A percentile compares a stretch with the other conserved stretches of the same genome.
These are phyloP conservation scores for rabbit (Oryctolagus cuniculus) DNA, from an alignment of 2,113 vertebrate genomes.

Conservation along the genomic window DNA sequence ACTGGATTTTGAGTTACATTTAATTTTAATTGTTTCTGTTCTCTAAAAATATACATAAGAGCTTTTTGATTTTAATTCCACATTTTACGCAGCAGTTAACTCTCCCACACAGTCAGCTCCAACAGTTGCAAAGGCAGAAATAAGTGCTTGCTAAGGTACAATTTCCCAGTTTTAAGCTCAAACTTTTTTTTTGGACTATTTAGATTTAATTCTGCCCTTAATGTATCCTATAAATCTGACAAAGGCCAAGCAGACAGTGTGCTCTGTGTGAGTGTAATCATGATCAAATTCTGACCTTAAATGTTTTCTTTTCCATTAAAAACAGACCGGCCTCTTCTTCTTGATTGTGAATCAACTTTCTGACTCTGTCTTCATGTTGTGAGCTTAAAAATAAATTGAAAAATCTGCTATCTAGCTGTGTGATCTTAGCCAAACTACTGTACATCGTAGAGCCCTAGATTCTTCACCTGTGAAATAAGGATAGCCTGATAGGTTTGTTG, in stretches of 20 bases:
- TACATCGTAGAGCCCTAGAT: background rate
- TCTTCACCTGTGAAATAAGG: background rate
- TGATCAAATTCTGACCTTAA: conserved; percentile 16
- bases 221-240: background rate
- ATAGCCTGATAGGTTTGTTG: background rate
- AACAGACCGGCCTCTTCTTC: background rate
- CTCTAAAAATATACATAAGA: conserved; percentile 77
- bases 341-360: background rate
- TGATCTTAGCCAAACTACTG: background rate
- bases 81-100: conserved; percentile 67
- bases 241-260: background rate
- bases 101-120: conserved; percentile 72
- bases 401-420: background rate
- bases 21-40: conserved; percentile 79
- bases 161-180: conserved; percentile 20
- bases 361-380: conserved; percentile 25
- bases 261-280: background rate
- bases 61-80: conserved; percentile 75
- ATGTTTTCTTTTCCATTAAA: conserved; percentile 12
- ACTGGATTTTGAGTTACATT: conserved; percentile 78
- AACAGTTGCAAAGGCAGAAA: conserved; percentile 62
- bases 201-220: conserved; percentile 60
- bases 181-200: conserved; percentile 17
- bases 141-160: conserved; percentile 29
- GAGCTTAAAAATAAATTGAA: conserved; percentile 16